Evolutionary conservation across 2,888 invertebrate genomes (phyloP), one percentile per base, ranked within the genome.

Genomic region (Diploptera punctata): DNA sequence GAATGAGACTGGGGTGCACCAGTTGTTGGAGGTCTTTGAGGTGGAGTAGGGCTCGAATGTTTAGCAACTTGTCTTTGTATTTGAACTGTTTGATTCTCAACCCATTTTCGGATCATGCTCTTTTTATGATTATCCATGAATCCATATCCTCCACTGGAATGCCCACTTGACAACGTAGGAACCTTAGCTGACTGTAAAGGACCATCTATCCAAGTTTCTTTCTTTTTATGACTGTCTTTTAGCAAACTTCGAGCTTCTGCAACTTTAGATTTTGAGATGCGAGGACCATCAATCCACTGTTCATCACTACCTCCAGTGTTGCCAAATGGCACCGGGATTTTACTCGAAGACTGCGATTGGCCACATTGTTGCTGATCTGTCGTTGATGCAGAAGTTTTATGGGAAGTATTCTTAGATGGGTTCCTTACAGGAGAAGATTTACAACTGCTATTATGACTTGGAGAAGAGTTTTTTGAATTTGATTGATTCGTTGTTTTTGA

Each of bases 231-330:
- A 78, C 86, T 90, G 1, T 93, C 93, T 79, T 93, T 92, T 80
- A 93, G 87, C 76, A 93, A 86, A 80, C 93, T 93, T 61, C 94
- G 85, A 0, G 92, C 94, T 82, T 93, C 93, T 1, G 93, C 93
- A 2, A 75, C 89, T 82, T 92, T 93, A 19, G 91, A 92, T 80
- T 92, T 91, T 0, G 93, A 93, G 78, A 96, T 93, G 80, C 95
- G 88, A 0, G 98, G 98, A 0, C 98, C 98, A 83, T 98, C 98
- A 75, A 98, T 94, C 98, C 98, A 98, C 80, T 96, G 95, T 80
- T 98, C 98, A 80, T 96, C 95, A 77, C 93, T 93, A 33, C 61
- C 70, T 47, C 61, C 68, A 4, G 69, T 52, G n/a, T 29, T 44
- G 10, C 67, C 44, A 19, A 43, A 57, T n/a, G 72, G 61, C 18